A percentile compares a stretch with the other conserved stretches of the same genome.
Conservation (phyloP, 2,888 invertebrate genomes). For the Eristalinus aeneus region DNA sequence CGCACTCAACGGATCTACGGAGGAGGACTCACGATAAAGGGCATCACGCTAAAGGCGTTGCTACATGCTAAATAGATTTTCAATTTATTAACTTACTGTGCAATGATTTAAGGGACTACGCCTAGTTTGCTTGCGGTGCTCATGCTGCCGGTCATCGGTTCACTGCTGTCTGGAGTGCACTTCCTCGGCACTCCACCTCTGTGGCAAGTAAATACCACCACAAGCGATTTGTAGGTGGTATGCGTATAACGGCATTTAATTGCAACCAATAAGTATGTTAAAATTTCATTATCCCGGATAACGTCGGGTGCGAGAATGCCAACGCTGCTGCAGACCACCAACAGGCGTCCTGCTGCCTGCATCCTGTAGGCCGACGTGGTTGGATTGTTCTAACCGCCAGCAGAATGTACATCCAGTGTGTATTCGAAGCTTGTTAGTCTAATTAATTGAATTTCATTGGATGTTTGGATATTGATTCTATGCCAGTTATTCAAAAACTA, state of each 20-base stretch:
- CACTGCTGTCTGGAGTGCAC: not conserved
- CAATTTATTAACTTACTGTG: conserved; percentile 44
- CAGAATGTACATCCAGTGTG: not conserved
- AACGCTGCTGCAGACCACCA: not conserved
- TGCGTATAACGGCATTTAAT: conserved; percentile 45
- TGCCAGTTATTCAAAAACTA: not conserved
- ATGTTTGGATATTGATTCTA: conserved; percentile 10
- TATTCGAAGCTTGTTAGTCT: conserved; percentile 25
- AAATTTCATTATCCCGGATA: conserved; percentile 62
- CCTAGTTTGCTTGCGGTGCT: conserved; percentile 9
- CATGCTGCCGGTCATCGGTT: not conserved
- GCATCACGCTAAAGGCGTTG: conserved; percentile 45
- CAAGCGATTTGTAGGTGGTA: not conserved
- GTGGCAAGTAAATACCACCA: not conserved
- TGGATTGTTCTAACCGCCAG: not conserved
- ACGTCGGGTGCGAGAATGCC: conserved; percentile 17
- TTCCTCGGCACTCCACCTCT: not conserved
- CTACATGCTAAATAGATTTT: conserved; percentile 47
- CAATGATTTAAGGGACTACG: conserved; percentile 47
- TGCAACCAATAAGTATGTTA: conserved; percentile 51
- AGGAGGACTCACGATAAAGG: conserved; percentile 10
- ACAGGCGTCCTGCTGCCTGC: not conserved
- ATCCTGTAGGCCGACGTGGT: not conserved
- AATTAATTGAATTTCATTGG: conserved; percentile 47
- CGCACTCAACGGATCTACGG: not conserved